Base-by-base conservation (phyloP, 1,140 invertebrate genomes). In the Kradibia gibbosae region DNA sequence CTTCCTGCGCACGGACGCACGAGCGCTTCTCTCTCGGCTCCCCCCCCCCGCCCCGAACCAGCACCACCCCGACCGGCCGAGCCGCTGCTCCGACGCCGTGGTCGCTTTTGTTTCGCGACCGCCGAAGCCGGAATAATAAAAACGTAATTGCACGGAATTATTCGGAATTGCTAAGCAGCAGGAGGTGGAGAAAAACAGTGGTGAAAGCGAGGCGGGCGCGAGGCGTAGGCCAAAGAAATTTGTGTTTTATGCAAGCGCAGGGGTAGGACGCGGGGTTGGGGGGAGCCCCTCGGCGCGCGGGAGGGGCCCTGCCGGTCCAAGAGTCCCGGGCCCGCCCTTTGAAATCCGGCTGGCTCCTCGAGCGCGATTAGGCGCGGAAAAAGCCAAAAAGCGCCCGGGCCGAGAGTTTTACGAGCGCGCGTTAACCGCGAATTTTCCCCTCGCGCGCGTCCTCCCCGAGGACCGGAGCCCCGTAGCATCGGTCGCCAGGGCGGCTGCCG, bases 61-160 rank as follows among this genome's bases (percentile, higher is more conserved):
- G n/a, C n/a, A n/a, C n/a, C n/a, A n/a, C n/a, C n/a, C n/a, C n/a
- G n/a, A n/a, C n/a, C n/a, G n/a, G n/a, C 45, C 45, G 45, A 7
- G 45, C 45, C 45, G 50, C 50, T n/a, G n/a, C 50, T 11, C 22
- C 50, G 50, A 11, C 50, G 50, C 50, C 50, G 50, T 53, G 50
- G 50, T 3, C 22, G 50, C 50, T 53, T 53, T 53, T 53, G 50
- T 67, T 34, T 65, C 7, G 15, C 34, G 62, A 67, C 17, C 36
- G 62, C 36, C 70, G 36, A 71, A 42, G 36, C 70, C 70, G 62
- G 28, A 65, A 67, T 67, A 67, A 67, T 67, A 67, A 67, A 67
- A 67, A 67, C 62, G 62, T 67, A 67, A 67, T 67, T 67, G 62
- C 62, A 67, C 62, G 62, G 62, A 67, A 67, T 67, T 67, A 67